These are phyloP conservation scores for Trisateles emortualis DNA, from an alignment of 2,888 invertebrate species.

Conservation along the genomic window DNA sequence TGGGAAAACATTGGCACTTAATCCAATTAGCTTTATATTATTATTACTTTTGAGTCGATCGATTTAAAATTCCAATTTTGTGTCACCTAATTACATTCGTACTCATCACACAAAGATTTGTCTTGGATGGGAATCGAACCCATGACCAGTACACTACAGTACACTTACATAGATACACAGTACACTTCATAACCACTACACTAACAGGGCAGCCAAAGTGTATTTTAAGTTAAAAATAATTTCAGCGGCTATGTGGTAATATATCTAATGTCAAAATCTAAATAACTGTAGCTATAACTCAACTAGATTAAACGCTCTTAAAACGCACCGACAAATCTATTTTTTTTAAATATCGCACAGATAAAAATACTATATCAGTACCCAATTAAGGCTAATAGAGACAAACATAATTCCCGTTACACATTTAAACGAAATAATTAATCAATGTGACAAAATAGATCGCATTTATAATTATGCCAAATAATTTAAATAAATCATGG, in stretches of 20 bases:
- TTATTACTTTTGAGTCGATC: no score
- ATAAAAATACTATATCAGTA: not conserved
- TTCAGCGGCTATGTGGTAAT: not conserved
- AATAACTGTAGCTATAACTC: not conserved
- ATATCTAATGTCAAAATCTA: not conserved
- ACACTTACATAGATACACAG: no score
- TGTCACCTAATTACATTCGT: no score
- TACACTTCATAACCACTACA: no score
- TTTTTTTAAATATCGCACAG: not conserved
- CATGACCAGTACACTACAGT: no score
- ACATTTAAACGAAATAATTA: not conserved
- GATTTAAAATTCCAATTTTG: no score
- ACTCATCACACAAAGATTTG: no score
- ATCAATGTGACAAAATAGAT: not conserved
- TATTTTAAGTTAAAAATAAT: no score
- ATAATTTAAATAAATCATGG: not conserved
- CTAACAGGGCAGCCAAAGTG: no score
- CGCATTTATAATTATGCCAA: not conserved
- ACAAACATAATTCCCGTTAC: not conserved
- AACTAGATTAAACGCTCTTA: not conserved
- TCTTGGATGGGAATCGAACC: no score
- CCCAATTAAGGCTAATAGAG: slow-evolving; percentile 1
- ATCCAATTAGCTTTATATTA: no score
- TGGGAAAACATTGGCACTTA: no score
- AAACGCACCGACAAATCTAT: not conserved